A percentile compares a stretch with the other conserved stretches of the same genome.
Conservation (phyloP, 2,888 invertebrate genomes). For the Polydrusus tereticollis region DNA sequence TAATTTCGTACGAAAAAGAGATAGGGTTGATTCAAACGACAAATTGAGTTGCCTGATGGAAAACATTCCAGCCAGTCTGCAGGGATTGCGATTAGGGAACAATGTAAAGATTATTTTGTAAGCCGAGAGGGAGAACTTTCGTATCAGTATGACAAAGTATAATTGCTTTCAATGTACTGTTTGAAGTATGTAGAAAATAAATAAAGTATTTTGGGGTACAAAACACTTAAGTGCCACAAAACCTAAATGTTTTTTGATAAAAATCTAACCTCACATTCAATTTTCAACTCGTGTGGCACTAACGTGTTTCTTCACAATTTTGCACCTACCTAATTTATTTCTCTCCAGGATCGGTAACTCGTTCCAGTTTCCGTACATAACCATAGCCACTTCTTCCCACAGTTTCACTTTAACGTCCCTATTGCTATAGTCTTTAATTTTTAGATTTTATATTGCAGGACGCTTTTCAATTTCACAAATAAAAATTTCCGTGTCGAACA, state of each 20-base stretch:
- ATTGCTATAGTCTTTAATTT: constrained; percentile 14
- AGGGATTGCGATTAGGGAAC: constrained; percentile 22
- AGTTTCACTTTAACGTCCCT: constrained; percentile 14
- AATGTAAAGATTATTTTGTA: neutral
- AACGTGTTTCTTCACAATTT: no score
- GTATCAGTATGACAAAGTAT: no score
- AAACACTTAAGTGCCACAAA: no score
- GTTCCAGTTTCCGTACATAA: no score
- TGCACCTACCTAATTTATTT: no score
- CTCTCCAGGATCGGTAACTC: no score
- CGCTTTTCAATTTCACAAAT: constrained; percentile 19
- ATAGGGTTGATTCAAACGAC: constrained; percentile 20
- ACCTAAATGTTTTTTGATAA: no score
- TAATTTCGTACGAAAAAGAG: constrained; percentile 35
- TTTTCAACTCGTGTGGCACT: no score
- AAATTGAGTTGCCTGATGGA: constrained; percentile 8
- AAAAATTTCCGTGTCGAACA: constrained; percentile 22
- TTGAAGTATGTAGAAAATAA: neutral
- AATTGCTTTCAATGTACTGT: neutral
- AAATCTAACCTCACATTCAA: no score
- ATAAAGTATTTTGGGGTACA: no score
- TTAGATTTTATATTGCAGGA: constrained; percentile 10
- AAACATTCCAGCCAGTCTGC: constrained; percentile 13
- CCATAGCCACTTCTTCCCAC: constrained; percentile 13
- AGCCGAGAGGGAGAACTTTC: neutral